Conservation (phyloP, 2,113 vertebrate genomes). For the Abramis brama region DNA sequence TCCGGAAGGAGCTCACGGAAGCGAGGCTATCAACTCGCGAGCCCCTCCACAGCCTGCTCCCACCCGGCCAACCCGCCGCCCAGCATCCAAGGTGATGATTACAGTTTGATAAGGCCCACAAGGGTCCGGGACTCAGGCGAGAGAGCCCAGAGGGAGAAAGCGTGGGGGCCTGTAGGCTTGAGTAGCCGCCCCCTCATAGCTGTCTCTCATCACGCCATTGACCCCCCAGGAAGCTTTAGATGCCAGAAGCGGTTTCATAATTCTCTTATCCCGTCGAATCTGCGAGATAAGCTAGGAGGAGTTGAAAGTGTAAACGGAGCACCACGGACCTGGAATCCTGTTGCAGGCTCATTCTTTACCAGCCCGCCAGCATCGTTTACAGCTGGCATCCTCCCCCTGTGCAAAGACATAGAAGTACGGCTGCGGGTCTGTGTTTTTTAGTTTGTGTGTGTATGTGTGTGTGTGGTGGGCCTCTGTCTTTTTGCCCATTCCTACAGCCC, state of each 20-base stretch:
- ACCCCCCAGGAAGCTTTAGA: conserved; percentile 84
- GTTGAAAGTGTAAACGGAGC: conserved; percentile 82
- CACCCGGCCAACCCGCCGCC: conserved; percentile 56
- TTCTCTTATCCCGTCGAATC: conserved; percentile 81
- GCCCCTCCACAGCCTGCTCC: conserved; percentile 63
- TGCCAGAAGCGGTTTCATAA: conserved; percentile 80
- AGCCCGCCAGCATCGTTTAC: conserved; percentile 67
- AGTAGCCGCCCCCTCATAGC: conserved; percentile 69
- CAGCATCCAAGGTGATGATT: conserved; percentile 59
- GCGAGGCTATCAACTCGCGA: conserved; percentile 69
- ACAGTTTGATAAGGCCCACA: conserved; percentile 59
- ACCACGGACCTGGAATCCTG: conserved; percentile 71
- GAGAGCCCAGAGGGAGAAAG: conserved; percentile 50
- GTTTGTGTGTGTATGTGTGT: conserved; percentile 47
- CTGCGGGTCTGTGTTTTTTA: conserved; percentile 45
- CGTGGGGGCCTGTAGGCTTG: conserved; percentile 47
- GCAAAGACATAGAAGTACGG: conserved; percentile 38
- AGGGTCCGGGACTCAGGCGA: conserved; percentile 37
- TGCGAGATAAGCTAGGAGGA: conserved; percentile 77
- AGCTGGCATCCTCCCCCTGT: conserved; percentile 50
- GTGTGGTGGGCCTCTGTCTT: conserved; percentile 36
- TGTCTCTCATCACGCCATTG: conserved; percentile 81
- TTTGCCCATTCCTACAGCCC: conserved; percentile 33
- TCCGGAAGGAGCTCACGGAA: conserved; percentile 74
- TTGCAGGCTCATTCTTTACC: conserved; percentile 72